These are phyloP conservation scores for Sebastes iracundus DNA, from an alignment of 2,797 vertebrate genomes.

Conservation along the genomic window DNA sequence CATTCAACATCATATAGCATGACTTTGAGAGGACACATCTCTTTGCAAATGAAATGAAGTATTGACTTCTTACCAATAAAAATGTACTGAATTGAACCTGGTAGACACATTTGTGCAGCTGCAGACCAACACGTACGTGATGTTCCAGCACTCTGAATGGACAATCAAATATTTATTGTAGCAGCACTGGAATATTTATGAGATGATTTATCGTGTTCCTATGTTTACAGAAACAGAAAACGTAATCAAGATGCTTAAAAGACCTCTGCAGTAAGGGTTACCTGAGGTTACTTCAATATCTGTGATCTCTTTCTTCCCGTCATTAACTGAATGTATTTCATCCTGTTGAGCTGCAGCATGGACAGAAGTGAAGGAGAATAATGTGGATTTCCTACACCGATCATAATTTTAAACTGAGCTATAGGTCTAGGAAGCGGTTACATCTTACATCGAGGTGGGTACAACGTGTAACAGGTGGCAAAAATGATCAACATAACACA, in stretches of 20 bases:
- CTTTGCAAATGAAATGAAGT: too few species aligned
- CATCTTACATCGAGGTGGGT: background rate
- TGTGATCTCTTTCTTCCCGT: background rate
- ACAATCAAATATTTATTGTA: background rate
- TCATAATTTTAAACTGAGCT: background rate
- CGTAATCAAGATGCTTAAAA: background rate
- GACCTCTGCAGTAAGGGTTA: background rate
- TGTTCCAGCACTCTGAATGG: too few species aligned
- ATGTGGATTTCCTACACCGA: background rate
- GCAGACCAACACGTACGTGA: too few species aligned
- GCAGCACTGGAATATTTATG: background rate
- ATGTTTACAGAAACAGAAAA: background rate
- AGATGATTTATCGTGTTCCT: background rate
- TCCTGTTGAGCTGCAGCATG: background rate
- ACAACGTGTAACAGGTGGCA: background rate
- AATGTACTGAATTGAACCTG: too few species aligned
- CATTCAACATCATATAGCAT: too few species aligned
- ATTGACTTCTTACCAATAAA: too few species aligned
- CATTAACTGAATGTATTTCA: background rate
- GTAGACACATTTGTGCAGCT: too few species aligned
- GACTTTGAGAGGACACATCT: too few species aligned
- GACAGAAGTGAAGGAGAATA: background rate
- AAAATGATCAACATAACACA: slow-evolving; percentile 39
- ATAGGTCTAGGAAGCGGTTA: slow-evolving; percentile 2
- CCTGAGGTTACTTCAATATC: background rate